phyloP scores from a whole-genome alignment of 2,888 invertebrate genomes.

The Drosophila differens region DNA sequence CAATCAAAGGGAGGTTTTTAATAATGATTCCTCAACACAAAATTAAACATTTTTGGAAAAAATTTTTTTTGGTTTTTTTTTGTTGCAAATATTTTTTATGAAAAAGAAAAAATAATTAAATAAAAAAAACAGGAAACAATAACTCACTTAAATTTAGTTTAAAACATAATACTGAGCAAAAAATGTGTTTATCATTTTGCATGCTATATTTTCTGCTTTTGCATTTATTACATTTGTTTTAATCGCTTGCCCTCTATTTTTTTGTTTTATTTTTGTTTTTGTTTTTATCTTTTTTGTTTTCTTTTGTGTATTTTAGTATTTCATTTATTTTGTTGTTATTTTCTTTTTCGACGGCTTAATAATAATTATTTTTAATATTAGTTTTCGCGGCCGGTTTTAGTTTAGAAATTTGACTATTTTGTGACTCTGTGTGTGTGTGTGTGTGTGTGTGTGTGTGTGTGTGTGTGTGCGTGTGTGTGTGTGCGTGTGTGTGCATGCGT shows the following conservation, averaged over 20 bases:
- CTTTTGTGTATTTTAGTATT: slow-evolving; percentile 9
- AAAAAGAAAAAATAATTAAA: slow-evolving; percentile 39
- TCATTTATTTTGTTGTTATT: slow-evolving; percentile 20
- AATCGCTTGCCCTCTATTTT: slow-evolving; percentile 38
- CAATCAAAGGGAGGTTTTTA: slow-evolving; percentile 48
- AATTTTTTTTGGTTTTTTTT: slow-evolving; percentile 5
- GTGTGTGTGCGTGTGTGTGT: slow-evolving; percentile 36
- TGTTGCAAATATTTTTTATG: slow-evolving; percentile 18
- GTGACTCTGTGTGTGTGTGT: slow-evolving; percentile 57
- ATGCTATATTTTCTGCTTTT: slow-evolving; percentile 61
- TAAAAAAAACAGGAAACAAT: slow-evolving; percentile 66
- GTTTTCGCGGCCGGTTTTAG: slow-evolving; percentile 58
- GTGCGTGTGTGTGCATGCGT: slow-evolving; percentile 29
- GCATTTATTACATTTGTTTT: slow-evolving; percentile 51
- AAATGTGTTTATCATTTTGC: slow-evolving; percentile 74
- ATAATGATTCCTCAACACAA: slow-evolving; percentile 34
- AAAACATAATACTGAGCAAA: slow-evolving; percentile 85
- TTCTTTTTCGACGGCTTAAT: slow-evolving; percentile 46
- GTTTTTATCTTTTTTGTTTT: neutral
- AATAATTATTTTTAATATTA: slow-evolving; percentile 38
- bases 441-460: slow-evolving; percentile 34
- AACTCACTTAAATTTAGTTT: slow-evolving; percentile 83
- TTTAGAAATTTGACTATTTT: slow-evolving; percentile 74
- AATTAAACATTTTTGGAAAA: slow-evolving; percentile 26
- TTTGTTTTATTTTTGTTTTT: slow-evolving; percentile 2